Evolutionary conservation across 2,113 vertebrate genomes (phyloP).

Genomic region (Todiramphus saurophagus): DNA sequence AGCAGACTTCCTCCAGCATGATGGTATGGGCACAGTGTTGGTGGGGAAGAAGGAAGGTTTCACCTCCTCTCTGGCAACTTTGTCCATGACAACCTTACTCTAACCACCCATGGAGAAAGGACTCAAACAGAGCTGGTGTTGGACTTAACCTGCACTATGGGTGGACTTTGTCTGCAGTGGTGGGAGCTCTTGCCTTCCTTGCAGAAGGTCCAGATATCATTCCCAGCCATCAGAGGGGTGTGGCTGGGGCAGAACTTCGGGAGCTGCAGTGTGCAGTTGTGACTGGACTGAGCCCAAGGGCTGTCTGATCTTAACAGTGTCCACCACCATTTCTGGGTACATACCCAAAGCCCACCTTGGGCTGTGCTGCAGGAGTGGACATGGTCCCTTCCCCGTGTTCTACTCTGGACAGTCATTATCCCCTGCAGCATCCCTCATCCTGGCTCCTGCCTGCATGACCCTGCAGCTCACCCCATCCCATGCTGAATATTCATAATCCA

Average conservation of each 20-base stretch:
- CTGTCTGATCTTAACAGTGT: background rate
- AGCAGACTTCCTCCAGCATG: background rate
- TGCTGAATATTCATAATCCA: accelerated
- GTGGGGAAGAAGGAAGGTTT: background rate
- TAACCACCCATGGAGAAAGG: background rate
- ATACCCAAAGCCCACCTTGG: background rate
- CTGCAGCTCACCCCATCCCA: no score
- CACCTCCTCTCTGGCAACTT: background rate
- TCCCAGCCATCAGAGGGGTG: background rate
- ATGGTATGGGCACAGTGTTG: background rate
- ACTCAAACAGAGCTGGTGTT: background rate
- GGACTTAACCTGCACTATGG: background rate
- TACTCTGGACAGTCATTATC: background rate
- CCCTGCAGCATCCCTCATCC: background rate
- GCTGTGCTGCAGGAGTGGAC: background rate
- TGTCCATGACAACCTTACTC: background rate
- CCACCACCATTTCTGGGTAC: background rate
- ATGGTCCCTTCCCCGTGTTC: background rate
- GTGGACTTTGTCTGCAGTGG: background rate
- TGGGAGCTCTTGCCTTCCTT: background rate
- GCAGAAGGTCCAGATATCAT: background rate
- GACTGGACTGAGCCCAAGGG: background rate
- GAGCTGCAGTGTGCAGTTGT: background rate
- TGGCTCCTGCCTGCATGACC: background rate
- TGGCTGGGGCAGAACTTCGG: background rate